Evolutionary conservation across 35 echinoderm and acorn worm genomes (phyloP), one percentile per base, ranked within the genome.

Genomic region (Nesometra sesokonis): DNA sequence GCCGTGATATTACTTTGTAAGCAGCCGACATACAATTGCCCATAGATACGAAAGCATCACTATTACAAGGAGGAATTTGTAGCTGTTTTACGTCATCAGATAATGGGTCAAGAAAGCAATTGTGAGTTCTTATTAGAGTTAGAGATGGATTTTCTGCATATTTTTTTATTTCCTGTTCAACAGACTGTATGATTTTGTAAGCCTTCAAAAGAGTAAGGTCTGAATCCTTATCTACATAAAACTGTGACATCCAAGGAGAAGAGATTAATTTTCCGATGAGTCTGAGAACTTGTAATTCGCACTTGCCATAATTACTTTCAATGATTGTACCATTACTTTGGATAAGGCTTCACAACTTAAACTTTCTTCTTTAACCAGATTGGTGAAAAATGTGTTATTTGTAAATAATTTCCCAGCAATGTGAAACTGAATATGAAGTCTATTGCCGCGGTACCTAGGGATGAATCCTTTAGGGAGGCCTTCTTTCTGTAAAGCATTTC

Each of bases 391-490:
- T 2, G 0, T 67, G 7, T 67, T 67, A 5, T 2, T 9, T 19
- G 52, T 17, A 27, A 67, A 67, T 43, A 43, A 27, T 19, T 91
- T 91, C 43, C 80, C 79, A 43, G 85, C 31, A 34, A 91, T 90
- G 37, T 86, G 90, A 82, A 92, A 92, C 0, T 78, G 17, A 29
- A 92, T 37, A 46, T 78, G 85, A 33, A 92, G 30, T 46, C 90
- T 83, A 81, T 92, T 92, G 9, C 90, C 86, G 0, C 80, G 79
- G 46, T 92, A 92, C 13, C 86, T 47, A 33, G 90, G 90, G 0
- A 92, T 4, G 11, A 84, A 35, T 27, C 90, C 85, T 34, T 33
- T 37, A 0, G 80, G 90, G 7, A 88, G n/a, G 30, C 39, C 31
- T 29, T 77, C 77, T 30, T 88, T 81, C 40, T 85, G 29, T 32